Evolutionary conservation across 2,888 invertebrate genomes (phyloP), one percentile per base, ranked within the genome.

Genomic region (Schizotus pectinicornis): DNA sequence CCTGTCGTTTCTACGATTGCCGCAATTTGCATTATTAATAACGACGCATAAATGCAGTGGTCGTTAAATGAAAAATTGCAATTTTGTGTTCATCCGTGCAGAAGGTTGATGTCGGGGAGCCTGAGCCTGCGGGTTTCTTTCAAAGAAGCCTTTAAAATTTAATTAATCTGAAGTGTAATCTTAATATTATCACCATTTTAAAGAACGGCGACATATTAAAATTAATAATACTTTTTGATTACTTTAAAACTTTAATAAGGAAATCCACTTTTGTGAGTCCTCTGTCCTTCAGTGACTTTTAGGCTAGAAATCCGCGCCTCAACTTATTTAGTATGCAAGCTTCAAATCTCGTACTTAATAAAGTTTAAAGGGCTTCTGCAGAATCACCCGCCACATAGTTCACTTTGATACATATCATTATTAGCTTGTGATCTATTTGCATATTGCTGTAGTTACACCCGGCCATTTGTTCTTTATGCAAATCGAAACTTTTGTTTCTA

Each of bases 211-310:
- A 67, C 69, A 67, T 70, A 72, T 73, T 73, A 73, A 73, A 73
- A 74, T 73, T 73, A 73, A 72, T 73, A 74, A 73, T 73, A 71
- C 74, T 74, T 72, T 68, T 51, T 72, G 74, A 73, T 72, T 73
- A 72, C 72, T 73, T 74, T 70, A 63, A 63, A 73, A 74, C 65
- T 74, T 74, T 73, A 68, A 70, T 67, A 67, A 67, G 66, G 60
- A 63, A 64, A 64, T 63, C 59, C 60, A 60, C 56, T 59, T 46
- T 53, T 58, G 62, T 61, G 46, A 33, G 37, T 54, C 38, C 34
- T 45, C n/a, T 54, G 43, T 33, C 47, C 46, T 54, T 8, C 36
- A 49, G 48, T 57, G 50, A 60, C 59, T 60, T 51, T 53, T 37
- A 42, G 53, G 48, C 43, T 37, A 53, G 45, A 38, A 55, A 59